Conservation (phyloP, 2,113 vertebrate species). For the Merops nubicus region DNA sequence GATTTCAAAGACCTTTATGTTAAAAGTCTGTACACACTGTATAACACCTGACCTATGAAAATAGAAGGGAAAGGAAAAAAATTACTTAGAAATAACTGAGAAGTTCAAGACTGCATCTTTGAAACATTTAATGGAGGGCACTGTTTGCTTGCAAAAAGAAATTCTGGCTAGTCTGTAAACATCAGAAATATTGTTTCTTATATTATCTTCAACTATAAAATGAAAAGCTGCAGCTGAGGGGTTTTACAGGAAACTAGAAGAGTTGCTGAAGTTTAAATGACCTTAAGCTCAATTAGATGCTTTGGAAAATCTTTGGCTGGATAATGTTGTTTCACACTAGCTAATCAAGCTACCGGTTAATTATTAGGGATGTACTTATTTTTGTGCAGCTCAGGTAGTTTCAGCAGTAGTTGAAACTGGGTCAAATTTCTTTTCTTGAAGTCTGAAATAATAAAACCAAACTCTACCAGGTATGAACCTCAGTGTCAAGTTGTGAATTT, state of each 20-base stretch:
- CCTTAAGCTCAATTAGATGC: background rate
- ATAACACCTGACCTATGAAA: fast-evolving
- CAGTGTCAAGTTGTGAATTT: constrained; percentile 4
- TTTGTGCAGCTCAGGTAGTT: constrained; percentile 15
- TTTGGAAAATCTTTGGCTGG: background rate
- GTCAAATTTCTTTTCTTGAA: background rate
- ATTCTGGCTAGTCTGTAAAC: background rate
- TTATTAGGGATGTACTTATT: constrained; percentile 30
- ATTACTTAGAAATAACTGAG: background rate
- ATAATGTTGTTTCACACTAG: background rate
- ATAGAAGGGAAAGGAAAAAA: background rate
- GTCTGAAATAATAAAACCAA: background rate
- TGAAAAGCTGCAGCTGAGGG: constrained; percentile 16
- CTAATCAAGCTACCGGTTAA: constrained; percentile 28
- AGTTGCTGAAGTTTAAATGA: background rate
- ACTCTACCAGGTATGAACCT: background rate
- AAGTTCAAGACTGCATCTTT: background rate
- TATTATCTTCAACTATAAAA: constrained; percentile 53
- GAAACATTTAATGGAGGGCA: background rate
- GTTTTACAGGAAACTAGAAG: background rate
- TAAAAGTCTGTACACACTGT: background rate
- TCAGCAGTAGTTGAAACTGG: constrained; percentile 19
- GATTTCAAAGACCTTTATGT: background rate
- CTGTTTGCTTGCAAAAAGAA: background rate
- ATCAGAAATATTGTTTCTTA: constrained; percentile 42